Base-by-base conservation (phyloP, 2,113 vertebrate species). In the Pelusios castaneus region DNA sequence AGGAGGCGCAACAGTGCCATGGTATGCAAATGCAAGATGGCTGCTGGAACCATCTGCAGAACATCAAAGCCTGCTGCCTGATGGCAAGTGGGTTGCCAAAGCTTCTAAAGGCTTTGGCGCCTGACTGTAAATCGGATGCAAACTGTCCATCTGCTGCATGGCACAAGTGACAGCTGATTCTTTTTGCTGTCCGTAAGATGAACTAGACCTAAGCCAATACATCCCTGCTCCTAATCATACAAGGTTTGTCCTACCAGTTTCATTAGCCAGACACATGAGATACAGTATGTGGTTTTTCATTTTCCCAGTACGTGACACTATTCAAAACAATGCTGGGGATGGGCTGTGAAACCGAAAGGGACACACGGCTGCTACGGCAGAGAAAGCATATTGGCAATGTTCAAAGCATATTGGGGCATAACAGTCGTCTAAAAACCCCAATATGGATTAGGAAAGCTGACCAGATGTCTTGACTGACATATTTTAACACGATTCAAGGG, bases 101-200 rank as follows among this genome's bases (percentile, higher is more conserved):
- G 98, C 98, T 98, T 98, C 98, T 98, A 98, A 98, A 98, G 97
- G 98, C 98, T 98, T 98, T 98, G 98, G 98, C 98, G 97, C 96
- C 96, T 91, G 98, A 95, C 96, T 97, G 97, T 97, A 98, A 98
- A 98, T 98, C 96, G 96, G 97, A 98, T 98, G 98, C 98, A 98
- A 98, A 98, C 98, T 98, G 98, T 98, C 98, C 98, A 98, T 98
- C 98, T 98, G 98, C 98, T 95, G 97, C 97, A 98, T 98, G 98
- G 98, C 98, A 98, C 98, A 97, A 97, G 98, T 94, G 97, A 98
- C 98, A 98, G 98, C 98, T 98, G 98, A 98, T 98, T 98, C 98
- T 98, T 98, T 97, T 97, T 96, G 98, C 98, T 97, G 98, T 98
- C 97, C 97, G 97, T 98, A 98, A 98, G 98, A 98, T 98, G 98